Percentiles rank a stretch among this genome's conserved stretches.
Conservation (phyloP, 2,888 invertebrate species). For the Pomacea canaliculata region DNA sequence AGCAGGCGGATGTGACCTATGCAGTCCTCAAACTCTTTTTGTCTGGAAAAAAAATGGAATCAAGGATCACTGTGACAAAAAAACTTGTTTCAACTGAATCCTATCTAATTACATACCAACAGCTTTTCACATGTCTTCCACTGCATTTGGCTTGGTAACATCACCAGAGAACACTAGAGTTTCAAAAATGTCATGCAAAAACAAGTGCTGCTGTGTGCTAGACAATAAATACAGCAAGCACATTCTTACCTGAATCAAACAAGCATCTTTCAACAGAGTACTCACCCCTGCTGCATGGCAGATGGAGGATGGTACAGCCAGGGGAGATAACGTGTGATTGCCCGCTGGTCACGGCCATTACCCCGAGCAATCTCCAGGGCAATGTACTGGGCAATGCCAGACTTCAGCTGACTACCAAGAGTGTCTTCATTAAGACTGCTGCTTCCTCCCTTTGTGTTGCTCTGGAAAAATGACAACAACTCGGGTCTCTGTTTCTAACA, state of each 20-base stretch:
- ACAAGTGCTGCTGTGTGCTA: too few relatives aligned
- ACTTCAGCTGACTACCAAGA: constrained; percentile 94
- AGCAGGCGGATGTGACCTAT: constrained; percentile 92
- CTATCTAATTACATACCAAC: background rate
- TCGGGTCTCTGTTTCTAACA: too few relatives aligned
- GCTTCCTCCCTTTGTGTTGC: constrained; percentile 79
- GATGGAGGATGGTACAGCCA: constrained; percentile 90
- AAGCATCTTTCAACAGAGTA: background rate
- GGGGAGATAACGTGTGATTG: constrained; percentile 85
- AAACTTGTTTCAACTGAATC: background rate
- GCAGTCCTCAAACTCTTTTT: constrained; percentile 92
- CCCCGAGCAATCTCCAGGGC: constrained; percentile 92
- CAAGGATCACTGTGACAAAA: background rate
- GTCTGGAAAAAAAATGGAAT: constrained; percentile 73
- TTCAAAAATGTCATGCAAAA: too few relatives aligned
- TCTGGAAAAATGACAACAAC: constrained; percentile 69
- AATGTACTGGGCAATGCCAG: constrained; percentile 85
- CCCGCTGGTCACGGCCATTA: constrained; percentile 83
- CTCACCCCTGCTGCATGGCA: constrained; percentile 84
- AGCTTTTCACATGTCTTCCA: background rate
- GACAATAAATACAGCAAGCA: too few relatives aligned
- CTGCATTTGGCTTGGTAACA: background rate
- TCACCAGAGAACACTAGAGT: too few relatives aligned
- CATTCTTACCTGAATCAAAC: too few relatives aligned
- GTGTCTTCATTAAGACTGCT: constrained; percentile 84